phyloP scores from a whole-genome alignment of 2,888 invertebrate species.

The Metalampra italica region DNA sequence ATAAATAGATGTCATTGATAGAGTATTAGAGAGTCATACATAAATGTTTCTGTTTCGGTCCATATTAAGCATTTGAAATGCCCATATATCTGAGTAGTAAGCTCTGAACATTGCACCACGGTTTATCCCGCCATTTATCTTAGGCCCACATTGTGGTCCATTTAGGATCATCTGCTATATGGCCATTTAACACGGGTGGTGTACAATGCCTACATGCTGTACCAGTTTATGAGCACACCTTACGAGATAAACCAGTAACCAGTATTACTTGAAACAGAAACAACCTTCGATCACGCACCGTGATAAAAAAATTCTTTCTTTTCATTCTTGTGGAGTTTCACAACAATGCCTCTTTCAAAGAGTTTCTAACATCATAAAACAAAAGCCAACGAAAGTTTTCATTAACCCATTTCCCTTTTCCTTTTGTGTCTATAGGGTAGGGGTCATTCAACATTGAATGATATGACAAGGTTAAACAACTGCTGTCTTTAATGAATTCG shows the following conservation, averaged over 20 bases:
- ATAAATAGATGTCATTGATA: background rate
- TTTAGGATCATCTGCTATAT: slow-evolving; percentile 4
- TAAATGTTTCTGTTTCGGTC: slow-evolving; percentile 36
- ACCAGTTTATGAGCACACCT: background rate
- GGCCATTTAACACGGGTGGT: slow-evolving; percentile 8
- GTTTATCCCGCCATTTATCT: slow-evolving; percentile 57
- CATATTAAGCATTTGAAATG: slow-evolving; percentile 43
- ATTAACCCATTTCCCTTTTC: too few relatives aligned
- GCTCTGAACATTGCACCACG: slow-evolving; percentile 43
- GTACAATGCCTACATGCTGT: slow-evolving; percentile 9
- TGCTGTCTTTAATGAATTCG: too few relatives aligned
- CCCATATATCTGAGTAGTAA: slow-evolving; percentile 43
- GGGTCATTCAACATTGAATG: too few relatives aligned
- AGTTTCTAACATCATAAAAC: too few relatives aligned
- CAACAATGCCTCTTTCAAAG: too few relatives aligned
- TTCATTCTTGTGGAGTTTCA: too few relatives aligned
- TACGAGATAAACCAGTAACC: background rate
- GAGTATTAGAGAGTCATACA: slow-evolving; percentile 12
- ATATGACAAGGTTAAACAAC: too few relatives aligned
- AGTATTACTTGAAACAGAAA: background rate
- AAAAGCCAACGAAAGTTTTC: too few relatives aligned
- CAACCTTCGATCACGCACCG: background rate
- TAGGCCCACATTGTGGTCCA: slow-evolving; percentile 21
- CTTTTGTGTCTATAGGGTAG: too few relatives aligned
- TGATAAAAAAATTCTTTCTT: too few relatives aligned